phyloP scores from a whole-genome alignment of 2,797 vertebrate species.

The Urosaurus nigricauda region DNA sequence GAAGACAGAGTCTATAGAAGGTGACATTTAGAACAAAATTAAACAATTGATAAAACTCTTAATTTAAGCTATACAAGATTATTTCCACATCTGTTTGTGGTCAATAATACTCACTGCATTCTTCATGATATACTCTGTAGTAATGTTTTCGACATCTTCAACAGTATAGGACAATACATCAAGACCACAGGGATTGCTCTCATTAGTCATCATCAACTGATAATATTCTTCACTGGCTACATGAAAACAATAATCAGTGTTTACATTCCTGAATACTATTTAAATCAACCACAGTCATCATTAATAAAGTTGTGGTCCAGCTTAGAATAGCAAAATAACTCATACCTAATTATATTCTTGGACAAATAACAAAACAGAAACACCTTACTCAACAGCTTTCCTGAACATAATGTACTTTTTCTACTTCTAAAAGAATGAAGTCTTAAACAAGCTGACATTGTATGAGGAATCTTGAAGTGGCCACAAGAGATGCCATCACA shows the following conservation, averaged over 20 bases:
- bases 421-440: neutral
- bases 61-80: neutral
- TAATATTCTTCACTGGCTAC: slow-evolving; percentile 96
- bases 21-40: neutral
- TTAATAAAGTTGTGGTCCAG: neutral
- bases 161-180: slow-evolving; percentile 90
- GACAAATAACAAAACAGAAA: neutral
- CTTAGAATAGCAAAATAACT: neutral
- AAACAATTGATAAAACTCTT: neutral
- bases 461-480: neutral
- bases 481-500: neutral
- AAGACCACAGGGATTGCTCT: slow-evolving; percentile 84
- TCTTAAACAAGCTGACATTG: neutral
- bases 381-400: neutral
- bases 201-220: slow-evolving; percentile 89
- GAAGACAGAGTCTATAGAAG: neutral
- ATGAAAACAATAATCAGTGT: slow-evolving; percentile 42
- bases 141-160: slow-evolving; percentile 90
- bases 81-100: neutral
- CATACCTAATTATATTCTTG: neutral
- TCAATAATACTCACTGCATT: slow-evolving; percentile 84
- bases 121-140: slow-evolving; percentile 92
- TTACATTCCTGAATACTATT: neutral
- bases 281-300: neutral
- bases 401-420: neutral